Conservation (phyloP, 2,797 vertebrate species). For the Sebastes dallii region DNA sequence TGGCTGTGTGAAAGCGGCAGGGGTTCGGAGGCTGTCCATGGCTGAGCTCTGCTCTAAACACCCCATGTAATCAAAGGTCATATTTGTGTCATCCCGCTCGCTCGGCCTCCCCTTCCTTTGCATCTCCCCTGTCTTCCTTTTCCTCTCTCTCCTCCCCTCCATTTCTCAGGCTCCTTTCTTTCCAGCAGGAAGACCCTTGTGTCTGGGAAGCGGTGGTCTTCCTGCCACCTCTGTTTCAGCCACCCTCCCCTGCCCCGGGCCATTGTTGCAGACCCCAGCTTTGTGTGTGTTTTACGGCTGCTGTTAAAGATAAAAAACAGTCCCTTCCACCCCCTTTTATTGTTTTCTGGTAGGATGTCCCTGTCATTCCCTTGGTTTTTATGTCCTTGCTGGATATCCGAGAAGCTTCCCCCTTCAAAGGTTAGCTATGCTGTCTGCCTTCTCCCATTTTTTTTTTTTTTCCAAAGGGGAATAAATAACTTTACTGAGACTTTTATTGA, state of each 20-base stretch:
- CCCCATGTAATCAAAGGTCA: constrained; percentile 77
- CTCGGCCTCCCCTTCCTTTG: constrained; percentile 57
- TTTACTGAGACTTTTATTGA: constrained; percentile 80
- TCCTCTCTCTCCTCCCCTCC: constrained; percentile 58
- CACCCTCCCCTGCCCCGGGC: constrained; percentile 70
- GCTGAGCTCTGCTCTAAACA: constrained; percentile 62
- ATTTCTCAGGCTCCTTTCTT: constrained; percentile 63
- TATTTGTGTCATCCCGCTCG: constrained; percentile 65
- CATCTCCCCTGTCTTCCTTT: constrained; percentile 54
- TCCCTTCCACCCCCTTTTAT: constrained; percentile 81
- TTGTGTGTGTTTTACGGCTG: constrained; percentile 84
- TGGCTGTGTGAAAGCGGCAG: constrained; percentile 69
- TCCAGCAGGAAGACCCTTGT: constrained; percentile 77
- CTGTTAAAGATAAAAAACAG: constrained; percentile 86
- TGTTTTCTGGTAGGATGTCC: constrained; percentile 84
- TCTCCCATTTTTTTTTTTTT: constrained; percentile 60
- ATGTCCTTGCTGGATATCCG: constrained; percentile 81
- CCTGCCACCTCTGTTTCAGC: constrained; percentile 77
- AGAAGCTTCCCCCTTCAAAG: constrained; percentile 78
- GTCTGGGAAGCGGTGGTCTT: constrained; percentile 81
- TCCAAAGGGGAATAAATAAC: constrained; percentile 79
- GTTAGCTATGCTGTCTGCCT: constrained; percentile 72
- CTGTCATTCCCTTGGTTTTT: constrained; percentile 81
- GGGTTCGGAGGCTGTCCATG: constrained; percentile 49
- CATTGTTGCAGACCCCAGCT: constrained; percentile 82